Conservation (phyloP, 2,113 vertebrate species). For the Onychostruthus taczanowskii region DNA sequence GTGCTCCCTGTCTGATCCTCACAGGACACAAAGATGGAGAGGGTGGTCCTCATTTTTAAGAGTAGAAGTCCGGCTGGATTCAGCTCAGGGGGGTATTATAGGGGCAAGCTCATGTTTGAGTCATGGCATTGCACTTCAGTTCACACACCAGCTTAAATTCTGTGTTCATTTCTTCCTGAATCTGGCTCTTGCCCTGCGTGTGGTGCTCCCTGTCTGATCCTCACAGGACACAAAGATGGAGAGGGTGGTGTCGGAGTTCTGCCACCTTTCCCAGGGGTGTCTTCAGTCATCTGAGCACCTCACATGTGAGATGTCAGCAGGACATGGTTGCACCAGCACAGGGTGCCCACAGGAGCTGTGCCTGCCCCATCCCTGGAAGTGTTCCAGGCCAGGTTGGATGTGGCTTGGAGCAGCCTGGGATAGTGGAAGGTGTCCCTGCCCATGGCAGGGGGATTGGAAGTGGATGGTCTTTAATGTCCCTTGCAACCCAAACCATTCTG, state of each 20-base stretch:
- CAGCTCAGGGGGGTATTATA: neutral
- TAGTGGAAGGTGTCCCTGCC: neutral
- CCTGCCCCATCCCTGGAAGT: neutral
- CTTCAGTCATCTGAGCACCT: neutral
- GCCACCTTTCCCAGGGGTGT: neutral
- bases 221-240: neutral
- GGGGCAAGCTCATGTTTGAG: neutral
- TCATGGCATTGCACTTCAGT: neutral
- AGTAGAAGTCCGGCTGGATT: neutral
- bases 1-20: neutral
- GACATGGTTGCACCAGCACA: neutral
- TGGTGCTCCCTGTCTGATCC: neutral
- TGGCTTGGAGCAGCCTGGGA: fast-evolving
- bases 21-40: neutral
- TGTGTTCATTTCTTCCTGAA: neutral
- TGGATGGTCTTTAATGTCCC: fast-evolving
- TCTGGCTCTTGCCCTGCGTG: fast-evolving
- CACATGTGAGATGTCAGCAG: neutral
- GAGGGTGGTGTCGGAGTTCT: neutral
- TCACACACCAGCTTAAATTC: neutral
- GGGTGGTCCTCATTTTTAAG: neutral
- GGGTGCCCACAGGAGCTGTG: neutral
- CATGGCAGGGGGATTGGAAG: neutral
- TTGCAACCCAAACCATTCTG: neutral
- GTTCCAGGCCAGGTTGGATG: fast-evolving